phyloP scores from a whole-genome alignment of 2,888 invertebrate species.

The Lithophane socia region DNA sequence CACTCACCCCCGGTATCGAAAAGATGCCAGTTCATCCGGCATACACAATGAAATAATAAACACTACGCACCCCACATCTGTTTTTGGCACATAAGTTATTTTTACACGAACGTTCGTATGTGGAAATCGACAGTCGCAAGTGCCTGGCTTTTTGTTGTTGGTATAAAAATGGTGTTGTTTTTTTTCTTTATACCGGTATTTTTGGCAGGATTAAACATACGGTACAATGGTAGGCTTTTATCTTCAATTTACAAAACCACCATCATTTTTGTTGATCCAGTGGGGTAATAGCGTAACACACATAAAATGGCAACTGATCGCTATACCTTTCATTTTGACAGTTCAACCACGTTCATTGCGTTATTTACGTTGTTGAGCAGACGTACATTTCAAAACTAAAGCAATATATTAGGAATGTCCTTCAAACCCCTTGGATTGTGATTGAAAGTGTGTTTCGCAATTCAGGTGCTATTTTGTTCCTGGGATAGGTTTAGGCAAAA shows the following conservation, averaged over 20 bases:
- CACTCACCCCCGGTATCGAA: constrained; percentile 66
- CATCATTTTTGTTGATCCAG: no score
- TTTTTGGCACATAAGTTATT: constrained; percentile 67
- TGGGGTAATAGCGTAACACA: neutral
- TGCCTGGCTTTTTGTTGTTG: constrained; percentile 50
- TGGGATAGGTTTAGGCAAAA: neutral
- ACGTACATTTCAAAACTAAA: no score
- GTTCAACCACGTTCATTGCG: neutral
- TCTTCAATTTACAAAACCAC: neutral
- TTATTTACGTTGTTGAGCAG: no score
- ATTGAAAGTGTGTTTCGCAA: neutral
- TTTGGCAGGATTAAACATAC: constrained; percentile 28
- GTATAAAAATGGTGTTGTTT: constrained; percentile 34
- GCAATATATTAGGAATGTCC: no score
- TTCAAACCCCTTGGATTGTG: no score
- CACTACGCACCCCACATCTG: constrained; percentile 71
- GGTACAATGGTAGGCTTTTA: neutral
- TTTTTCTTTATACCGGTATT: neutral
- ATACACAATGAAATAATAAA: constrained; percentile 78
- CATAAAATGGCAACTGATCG: neutral
- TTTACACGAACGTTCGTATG: constrained; percentile 68
- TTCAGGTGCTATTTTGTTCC: neutral
- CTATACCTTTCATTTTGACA: neutral
- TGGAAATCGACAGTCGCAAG: constrained; percentile 48
- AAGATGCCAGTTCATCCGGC: constrained; percentile 68